Evolutionary conservation across 2,888 invertebrate genomes (phyloP).

Genomic region (Mycalesis mineus): DNA sequence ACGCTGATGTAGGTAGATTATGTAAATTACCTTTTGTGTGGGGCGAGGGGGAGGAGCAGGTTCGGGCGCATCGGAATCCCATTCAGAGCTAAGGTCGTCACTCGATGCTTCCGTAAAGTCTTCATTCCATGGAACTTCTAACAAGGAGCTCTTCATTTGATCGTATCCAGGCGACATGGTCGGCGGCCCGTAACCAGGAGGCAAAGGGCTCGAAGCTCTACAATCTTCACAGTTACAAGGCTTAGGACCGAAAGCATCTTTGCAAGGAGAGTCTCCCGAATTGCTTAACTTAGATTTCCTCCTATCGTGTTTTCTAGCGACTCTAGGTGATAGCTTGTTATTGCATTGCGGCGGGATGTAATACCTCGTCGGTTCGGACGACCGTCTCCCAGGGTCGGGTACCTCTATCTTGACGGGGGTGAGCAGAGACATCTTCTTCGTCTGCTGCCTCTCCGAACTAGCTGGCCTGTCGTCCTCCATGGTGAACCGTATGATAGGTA

Average conservation of each 20-base stretch:
- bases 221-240: conserved; percentile 72
- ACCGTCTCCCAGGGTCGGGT: conserved; percentile 60
- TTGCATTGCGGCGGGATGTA: conserved; percentile 72
- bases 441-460: conserved; percentile 51
- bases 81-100: conserved; percentile 93
- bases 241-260: conserved; percentile 55
- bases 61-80: conserved; percentile 90
- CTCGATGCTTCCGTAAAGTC: conserved; percentile 95
- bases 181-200: conserved; percentile 67
- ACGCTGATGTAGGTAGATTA: conserved; percentile 10
- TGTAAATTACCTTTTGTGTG: conserved; percentile 53
- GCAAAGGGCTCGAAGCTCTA: conserved; percentile 73
- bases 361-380: conserved; percentile 64
- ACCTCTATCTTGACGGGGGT: conserved; percentile 70
- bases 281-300: conserved; percentile 55
- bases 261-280: conserved; percentile 49
- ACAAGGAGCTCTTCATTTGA: conserved; percentile 86
- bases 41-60: conserved; percentile 65
- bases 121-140: conserved; percentile 85
- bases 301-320: conserved; percentile 64
- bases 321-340: conserved; percentile 66
- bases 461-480: conserved; percentile 66
- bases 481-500: conserved; percentile 70
- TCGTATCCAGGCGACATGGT: conserved; percentile 83
- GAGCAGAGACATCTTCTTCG: conserved; percentile 67